phyloP scores from a whole-genome alignment of 2,888 invertebrate genomes.

The Trachelus troglodyta region DNA sequence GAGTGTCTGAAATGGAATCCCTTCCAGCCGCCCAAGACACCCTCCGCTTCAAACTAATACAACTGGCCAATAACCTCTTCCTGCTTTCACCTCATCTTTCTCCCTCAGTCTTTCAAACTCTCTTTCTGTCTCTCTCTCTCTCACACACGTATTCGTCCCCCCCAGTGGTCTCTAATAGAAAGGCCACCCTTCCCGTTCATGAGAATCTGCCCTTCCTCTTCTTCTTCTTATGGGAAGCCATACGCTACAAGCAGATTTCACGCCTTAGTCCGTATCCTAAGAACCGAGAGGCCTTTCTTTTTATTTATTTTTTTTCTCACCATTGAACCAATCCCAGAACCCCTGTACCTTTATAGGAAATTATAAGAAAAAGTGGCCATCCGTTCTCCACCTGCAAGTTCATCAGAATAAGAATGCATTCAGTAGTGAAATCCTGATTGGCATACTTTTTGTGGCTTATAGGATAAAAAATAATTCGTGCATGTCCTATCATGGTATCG shows the following conservation, averaged over 20 bases:
- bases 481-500: not conserved
- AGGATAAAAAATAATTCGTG: not conserved
- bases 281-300: not conserved
- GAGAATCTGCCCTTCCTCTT: not conserved
- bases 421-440: not conserved
- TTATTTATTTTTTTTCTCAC: not conserved
- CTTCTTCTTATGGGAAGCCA: not conserved
- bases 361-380: not conserved
- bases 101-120: not conserved
- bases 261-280: slow-evolving; percentile 8
- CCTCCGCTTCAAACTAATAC: slow-evolving; percentile 64
- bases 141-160: not conserved
- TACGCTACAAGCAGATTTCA: slow-evolving; percentile 29
- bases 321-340: not conserved
- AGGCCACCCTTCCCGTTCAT: not conserved
- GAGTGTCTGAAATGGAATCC: slow-evolving; percentile 91
- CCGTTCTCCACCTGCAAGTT: not conserved
- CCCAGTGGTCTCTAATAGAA: not conserved
- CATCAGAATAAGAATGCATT: not conserved
- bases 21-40: slow-evolving; percentile 73
- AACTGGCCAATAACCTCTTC: slow-evolving; percentile 4
- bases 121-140: not conserved
- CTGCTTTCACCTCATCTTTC: not conserved
- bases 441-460: not conserved
- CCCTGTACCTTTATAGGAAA: not conserved